Evolutionary conservation across 2,797 vertebrate genomes (phyloP).

Genomic region (Micropoecilia bifurca): DNA sequence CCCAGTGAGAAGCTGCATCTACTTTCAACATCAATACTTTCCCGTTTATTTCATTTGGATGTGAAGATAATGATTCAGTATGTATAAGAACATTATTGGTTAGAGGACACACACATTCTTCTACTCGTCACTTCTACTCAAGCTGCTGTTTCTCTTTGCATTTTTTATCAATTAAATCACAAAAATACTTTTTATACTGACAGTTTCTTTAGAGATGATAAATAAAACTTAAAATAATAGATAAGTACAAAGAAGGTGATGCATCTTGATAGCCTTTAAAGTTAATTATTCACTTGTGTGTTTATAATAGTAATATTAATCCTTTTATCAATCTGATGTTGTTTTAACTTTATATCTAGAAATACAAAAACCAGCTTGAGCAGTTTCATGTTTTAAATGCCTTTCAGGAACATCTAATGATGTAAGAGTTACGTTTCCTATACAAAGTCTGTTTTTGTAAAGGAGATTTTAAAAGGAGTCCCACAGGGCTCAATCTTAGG

Average conservation of each 20-base stretch:
- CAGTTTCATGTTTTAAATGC: not conserved
- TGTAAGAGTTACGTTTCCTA: not conserved
- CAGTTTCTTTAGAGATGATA: not conserved
- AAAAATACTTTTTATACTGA: not conserved
- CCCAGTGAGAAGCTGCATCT: not conserved
- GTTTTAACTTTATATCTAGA: not conserved
- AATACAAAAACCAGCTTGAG: not conserved
- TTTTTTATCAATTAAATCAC: not conserved
- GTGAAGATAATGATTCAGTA: constrained; percentile 1
- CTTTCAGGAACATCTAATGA: not conserved
- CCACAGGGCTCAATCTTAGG: not conserved
- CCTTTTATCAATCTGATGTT: not conserved
- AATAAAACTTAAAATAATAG: not conserved
- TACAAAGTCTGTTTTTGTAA: not conserved
- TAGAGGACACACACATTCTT: constrained; percentile 1
- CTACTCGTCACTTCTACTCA: not conserved
- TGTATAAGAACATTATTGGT: not conserved
- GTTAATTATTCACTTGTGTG: not conserved
- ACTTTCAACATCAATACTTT: not conserved
- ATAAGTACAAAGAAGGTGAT: not conserved
- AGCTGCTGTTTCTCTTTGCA: not conserved
- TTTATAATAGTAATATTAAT: not conserved
- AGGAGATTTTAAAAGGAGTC: not conserved
- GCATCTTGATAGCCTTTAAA: not conserved
- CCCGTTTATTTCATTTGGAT: not conserved